A percentile compares a stretch with the other conserved stretches of the same genome.
Conservation (phyloP, 2,888 invertebrate genomes). For the Blastobasis lacticolella region DNA sequence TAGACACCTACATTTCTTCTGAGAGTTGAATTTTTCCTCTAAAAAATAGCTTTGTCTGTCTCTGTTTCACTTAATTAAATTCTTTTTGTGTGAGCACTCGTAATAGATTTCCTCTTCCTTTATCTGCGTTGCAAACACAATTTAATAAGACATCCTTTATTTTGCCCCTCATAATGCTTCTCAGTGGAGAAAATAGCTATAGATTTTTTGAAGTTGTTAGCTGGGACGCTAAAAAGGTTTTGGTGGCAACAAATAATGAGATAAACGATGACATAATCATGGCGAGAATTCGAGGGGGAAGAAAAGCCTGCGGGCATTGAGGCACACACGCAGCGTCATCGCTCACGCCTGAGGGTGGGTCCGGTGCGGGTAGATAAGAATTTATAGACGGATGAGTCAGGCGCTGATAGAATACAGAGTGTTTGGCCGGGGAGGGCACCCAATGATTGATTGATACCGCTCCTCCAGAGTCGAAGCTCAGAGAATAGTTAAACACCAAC, state of each 20-base stretch:
- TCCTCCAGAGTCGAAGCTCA: constrained; percentile 19
- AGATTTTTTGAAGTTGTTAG: no score
- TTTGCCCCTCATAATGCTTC: no score
- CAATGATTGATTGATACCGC: constrained; percentile 57
- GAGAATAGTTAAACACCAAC: constrained; percentile 37
- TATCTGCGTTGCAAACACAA: not conserved
- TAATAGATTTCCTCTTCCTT: constrained; percentile 15
- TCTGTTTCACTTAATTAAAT: constrained; percentile 42
- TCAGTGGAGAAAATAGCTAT: no score
- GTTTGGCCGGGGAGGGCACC: constrained; percentile 36
- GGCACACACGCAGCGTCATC: constrained; percentile 54
- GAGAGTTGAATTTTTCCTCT: not conserved
- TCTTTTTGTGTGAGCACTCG: constrained; percentile 21
- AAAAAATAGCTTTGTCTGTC: constrained; percentile 26
- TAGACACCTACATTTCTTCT: no score
- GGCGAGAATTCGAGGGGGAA: constrained; percentile 23
- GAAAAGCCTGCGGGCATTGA: constrained; percentile 32
- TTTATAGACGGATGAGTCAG: constrained; percentile 58
- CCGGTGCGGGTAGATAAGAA: constrained; percentile 55
- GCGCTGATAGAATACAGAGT: constrained; percentile 60
- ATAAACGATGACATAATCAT: constrained; percentile 31
- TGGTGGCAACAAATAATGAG: constrained; percentile 16
- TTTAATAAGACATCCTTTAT: no score
- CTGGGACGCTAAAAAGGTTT: not conserved
- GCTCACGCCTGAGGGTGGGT: constrained; percentile 47